A percentile compares a stretch with the other conserved stretches of the same genome.
Conservation (phyloP, 2,113 vertebrate genomes). For the Stomatorhinus ivindoensis region DNA sequence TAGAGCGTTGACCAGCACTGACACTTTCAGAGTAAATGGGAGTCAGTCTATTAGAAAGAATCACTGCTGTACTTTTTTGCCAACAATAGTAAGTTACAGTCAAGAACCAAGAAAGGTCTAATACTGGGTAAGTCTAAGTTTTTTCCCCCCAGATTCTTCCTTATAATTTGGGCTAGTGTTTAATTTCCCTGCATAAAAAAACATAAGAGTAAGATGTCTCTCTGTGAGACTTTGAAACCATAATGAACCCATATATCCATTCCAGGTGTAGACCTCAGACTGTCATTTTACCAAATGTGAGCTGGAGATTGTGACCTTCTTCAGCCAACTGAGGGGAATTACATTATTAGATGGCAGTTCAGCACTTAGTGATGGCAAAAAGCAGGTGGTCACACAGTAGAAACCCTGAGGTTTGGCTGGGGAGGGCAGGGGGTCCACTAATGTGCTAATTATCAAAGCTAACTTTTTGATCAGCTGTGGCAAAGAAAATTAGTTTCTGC, state of each 20-base stretch:
- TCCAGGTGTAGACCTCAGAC: not conserved
- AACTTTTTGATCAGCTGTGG: constrained; percentile 32
- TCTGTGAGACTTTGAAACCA: not conserved
- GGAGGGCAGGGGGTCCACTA: not conserved
- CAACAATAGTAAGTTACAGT: not conserved
- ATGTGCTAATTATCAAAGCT: constrained; percentile 42
- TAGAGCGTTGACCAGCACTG: not conserved
- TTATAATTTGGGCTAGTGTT: not conserved
- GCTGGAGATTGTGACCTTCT: not conserved
- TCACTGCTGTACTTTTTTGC: not conserved
- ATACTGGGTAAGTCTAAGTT: not conserved
- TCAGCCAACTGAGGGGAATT: not conserved
- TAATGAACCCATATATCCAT: not conserved
- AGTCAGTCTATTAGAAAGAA: not conserved
- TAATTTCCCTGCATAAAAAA: not conserved
- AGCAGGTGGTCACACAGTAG: not conserved
- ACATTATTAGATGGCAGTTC: not conserved
- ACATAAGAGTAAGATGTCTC: not conserved
- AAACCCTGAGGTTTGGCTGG: not conserved
- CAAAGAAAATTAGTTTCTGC: constrained; percentile 28
- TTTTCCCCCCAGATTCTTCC: not conserved
- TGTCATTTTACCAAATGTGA: not conserved
- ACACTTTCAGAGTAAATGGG: not conserved
- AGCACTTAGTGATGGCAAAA: not conserved
- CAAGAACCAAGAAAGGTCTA: not conserved